Evolutionary conservation across 2,888 invertebrate species (phyloP).

Genomic region (Hypomecis punctinalis): DNA sequence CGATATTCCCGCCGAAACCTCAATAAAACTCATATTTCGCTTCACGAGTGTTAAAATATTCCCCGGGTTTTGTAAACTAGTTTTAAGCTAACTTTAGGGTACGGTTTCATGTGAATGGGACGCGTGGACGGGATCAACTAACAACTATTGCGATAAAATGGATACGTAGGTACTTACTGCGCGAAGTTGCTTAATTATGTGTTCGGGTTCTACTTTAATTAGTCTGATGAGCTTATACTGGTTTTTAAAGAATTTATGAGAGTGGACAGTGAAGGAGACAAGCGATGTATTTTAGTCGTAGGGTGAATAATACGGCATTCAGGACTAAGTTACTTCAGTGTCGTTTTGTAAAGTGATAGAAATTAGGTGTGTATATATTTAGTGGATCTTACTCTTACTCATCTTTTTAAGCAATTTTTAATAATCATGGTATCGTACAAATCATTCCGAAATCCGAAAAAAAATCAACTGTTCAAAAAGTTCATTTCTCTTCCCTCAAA

Average conservation of each 20-base stretch:
- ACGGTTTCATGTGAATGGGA: slow-evolving; percentile 32
- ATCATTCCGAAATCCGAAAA: too few relatives aligned
- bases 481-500: too few relatives aligned
- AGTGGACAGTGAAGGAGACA: too few relatives aligned
- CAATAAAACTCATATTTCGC: slow-evolving; percentile 52
- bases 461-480: too few relatives aligned
- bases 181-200: slow-evolving; percentile 18
- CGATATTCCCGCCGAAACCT: slow-evolving; percentile 40
- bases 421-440: too few relatives aligned
- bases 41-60: slow-evolving; percentile 51
- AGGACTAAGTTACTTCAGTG: too few relatives aligned
- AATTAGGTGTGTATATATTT: too few relatives aligned
- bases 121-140: slow-evolving; percentile 33
- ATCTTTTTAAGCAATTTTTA: too few relatives aligned
- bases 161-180: slow-evolving; percentile 12
- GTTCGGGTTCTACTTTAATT: slow-evolving; percentile 30
- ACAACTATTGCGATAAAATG: slow-evolving; percentile 26
- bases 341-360: too few relatives aligned
- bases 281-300: too few relatives aligned
- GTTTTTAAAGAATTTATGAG: slow-evolving; percentile 18
- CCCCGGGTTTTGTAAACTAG: slow-evolving; percentile 34
- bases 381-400: too few relatives aligned
- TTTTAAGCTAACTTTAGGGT: slow-evolving; percentile 40
- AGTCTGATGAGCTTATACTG: slow-evolving; percentile 20
- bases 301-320: too few relatives aligned